phyloP scores from a whole-genome alignment of 2,113 vertebrate species.

The Tamias sibiricus region DNA sequence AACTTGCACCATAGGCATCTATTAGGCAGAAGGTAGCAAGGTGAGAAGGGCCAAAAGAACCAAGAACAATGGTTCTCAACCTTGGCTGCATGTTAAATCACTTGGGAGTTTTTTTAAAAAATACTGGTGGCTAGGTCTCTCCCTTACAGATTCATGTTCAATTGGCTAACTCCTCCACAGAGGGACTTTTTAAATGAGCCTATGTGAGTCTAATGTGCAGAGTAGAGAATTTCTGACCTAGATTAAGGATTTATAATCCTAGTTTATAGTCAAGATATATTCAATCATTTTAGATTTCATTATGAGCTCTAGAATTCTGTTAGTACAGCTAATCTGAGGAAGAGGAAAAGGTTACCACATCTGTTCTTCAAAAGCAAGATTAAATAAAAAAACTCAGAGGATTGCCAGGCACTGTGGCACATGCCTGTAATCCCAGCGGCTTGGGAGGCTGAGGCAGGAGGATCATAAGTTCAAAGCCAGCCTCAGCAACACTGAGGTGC shows the following conservation, averaged over 20 bases:
- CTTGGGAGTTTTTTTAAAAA: neutral
- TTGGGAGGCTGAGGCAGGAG: too few relatives aligned
- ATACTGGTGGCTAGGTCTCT: neutral
- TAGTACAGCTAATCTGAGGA: neutral
- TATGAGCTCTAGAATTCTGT: neutral
- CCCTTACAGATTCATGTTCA: neutral
- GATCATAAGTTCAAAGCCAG: too few relatives aligned
- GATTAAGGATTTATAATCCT: neutral
- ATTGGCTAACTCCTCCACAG: neutral
- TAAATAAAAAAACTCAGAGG: neutral
- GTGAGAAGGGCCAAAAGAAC: neutral
- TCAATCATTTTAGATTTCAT: neutral
- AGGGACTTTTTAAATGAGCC: neutral
- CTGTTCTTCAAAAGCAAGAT: constrained; percentile 28
- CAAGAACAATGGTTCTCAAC: neutral
- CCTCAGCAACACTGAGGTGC: too few relatives aligned
- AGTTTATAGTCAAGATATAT: neutral
- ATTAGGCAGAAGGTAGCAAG: neutral
- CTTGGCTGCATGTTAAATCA: neutral
- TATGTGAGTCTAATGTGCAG: neutral
- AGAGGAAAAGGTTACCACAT: neutral
- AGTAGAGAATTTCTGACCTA: neutral
- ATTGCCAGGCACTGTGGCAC: neutral
- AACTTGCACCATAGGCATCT: neutral
- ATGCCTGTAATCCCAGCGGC: too few relatives aligned